Base-by-base conservation (phyloP, 2,888 invertebrate species). In the Polylopha cassiicola region DNA sequence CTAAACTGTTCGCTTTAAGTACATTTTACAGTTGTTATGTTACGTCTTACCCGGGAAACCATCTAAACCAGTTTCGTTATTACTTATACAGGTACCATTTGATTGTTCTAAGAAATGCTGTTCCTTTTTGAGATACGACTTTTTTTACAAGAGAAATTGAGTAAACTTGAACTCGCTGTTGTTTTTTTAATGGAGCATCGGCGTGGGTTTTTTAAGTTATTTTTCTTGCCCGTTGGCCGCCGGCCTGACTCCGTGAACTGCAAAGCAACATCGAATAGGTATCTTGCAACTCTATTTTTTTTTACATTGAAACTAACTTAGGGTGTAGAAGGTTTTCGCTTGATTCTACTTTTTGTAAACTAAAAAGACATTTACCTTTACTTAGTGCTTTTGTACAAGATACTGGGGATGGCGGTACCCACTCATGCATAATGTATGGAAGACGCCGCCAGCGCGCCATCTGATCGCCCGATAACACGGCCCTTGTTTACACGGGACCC, bases 371-470 rank as follows among this genome's bases (percentile, higher is more conserved):
- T 34, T 24, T 39, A 39, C 34, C 34, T 39, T 39, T 26, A 41
- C 41, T 36, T 41, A 34, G 21, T 21, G 30, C 34, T 61, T 66
- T 58, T 66, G 64, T 69, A 63, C 58, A 53, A 54, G 53, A 57
- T 58, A 57, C 48, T 41, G n/a, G n/a, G n/a, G 57, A 60, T 69
- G 61, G 65, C 59, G 62, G 59, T 50, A 44, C 42, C 31, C 41
- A 47, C 61, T 76, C 64, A 79, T 80, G 72, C 73, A 81, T 81
- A 72, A 80, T 80, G 75, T 67, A 80, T 69, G 53, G 44, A 56
- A 47, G 58, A 52, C 60, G 49, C 45, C 52, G 53, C 51, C 51
- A 52, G 58, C 50, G 63, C 67, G 66, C 64, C 71, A 70, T 74
- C 69, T 65, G 76, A 77, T 76, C 71, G 69, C 52, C 65, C 67